Conservation (phyloP, 2,888 invertebrate genomes). For the Lypha dubia region DNA sequence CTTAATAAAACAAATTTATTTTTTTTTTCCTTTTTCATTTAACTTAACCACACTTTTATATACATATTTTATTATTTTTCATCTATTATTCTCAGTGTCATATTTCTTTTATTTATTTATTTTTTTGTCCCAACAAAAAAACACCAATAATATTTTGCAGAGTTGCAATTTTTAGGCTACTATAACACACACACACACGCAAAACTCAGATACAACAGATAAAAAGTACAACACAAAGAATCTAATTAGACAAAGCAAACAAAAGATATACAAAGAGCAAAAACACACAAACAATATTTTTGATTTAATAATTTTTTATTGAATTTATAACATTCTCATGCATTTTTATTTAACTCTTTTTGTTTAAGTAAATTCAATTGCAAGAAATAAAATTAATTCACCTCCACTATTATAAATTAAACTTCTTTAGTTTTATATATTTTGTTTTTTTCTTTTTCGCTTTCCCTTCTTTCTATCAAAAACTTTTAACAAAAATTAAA, state of each 20-base stretch:
- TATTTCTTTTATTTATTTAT: constrained; percentile 21
- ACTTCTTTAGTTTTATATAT: constrained; percentile 30
- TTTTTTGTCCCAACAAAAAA: constrained; percentile 39
- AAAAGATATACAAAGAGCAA: constrained; percentile 36
- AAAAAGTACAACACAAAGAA: constrained; percentile 33
- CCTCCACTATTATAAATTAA: constrained; percentile 60
- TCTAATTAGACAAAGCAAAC: constrained; percentile 56
- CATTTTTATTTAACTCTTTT: constrained; percentile 44
- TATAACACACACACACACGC: constrained; percentile 1
- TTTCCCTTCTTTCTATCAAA: constrained; percentile 43
- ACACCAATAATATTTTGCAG: constrained; percentile 32
- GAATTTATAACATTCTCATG: constrained; percentile 48
- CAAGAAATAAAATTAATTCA: constrained; percentile 63
- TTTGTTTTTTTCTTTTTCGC: constrained; percentile 24
- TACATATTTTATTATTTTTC: constrained; percentile 59
- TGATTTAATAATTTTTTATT: constrained; percentile 19
- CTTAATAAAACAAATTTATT: constrained; percentile 52
- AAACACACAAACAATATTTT: constrained; percentile 63
- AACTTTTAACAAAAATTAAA: constrained; percentile 25
- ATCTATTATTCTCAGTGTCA: constrained; percentile 53
- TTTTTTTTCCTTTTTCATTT: constrained; percentile 50
- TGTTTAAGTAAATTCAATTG: constrained; percentile 18
- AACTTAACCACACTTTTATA: constrained; percentile 74
- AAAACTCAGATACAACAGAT: constrained; percentile 35
- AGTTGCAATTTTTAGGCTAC: constrained; percentile 51